Evolutionary conservation across 2,888 invertebrate species (phyloP), one percentile per base, ranked within the genome.

Genomic region (Furcula furcula): DNA sequence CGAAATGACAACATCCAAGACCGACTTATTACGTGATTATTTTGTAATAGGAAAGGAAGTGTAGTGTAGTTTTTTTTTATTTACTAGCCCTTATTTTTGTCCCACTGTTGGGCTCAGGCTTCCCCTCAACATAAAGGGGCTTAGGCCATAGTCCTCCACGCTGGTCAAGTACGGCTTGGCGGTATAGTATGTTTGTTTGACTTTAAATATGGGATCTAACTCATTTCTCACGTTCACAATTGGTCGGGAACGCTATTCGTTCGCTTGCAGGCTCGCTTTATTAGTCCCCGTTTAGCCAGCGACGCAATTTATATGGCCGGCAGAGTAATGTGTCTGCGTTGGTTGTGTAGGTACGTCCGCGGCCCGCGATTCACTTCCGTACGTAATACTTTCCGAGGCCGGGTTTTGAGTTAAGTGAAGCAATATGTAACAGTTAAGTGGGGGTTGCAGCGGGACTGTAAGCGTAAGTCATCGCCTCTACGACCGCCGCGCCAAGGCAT

Each of bases 361-460:
- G 57, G 61, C 51, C 49, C 40, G 57, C 46, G 43, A 52, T 56
- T 46, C 51, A 68, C 66, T 71, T 75, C 69, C 71, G 61, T 54
- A 45, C 51, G 69, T 68, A 71, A 71, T 76, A 73, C 75, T 78
- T 77, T 68, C 59, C 53, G 45, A 52, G 57, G 58, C 67, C 62
- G 62, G 62, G 66, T 70, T 80, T 73, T 72, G 69, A 80, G 75
- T 77, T 80, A 79, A 77, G 77, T 74, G 68, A 71, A 69, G 77
- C 76, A 72, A 78, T 80, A 74, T 67, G 75, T 78, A 77, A 76
- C 70, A 59, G 69, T 74, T 77, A 79, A 80, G 76, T 78, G 75
- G 64, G 70, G 69, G 73, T 62, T 73, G 74, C 73, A 68, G 56
- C 58, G 56, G 45, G 25, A 36, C 47, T 61, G 65, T 65, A 66